phyloP scores from a whole-genome alignment of 2,113 vertebrate genomes.

The Rattus norvegicus region DNA sequence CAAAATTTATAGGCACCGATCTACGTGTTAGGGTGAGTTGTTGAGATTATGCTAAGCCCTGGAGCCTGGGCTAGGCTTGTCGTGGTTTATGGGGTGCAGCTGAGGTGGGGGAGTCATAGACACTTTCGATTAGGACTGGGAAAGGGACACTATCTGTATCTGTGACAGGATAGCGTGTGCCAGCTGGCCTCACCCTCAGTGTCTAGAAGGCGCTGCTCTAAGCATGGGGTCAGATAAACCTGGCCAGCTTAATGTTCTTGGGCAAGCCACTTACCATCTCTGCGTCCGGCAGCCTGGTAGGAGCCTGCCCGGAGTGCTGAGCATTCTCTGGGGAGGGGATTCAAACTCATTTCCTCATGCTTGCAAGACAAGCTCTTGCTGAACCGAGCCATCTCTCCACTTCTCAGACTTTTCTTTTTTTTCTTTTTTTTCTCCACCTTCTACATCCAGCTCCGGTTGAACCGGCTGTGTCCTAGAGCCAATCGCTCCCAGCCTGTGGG shows the following conservation, averaged over 20 bases:
- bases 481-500: slow-evolving; percentile 36
- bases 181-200: background rate
- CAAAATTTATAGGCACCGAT: background rate
- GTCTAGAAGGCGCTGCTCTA: background rate
- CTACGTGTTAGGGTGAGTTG: background rate
- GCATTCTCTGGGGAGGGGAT: background rate
- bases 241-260: background rate
- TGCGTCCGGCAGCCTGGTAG: background rate
- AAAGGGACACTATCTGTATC: background rate
- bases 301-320: background rate
- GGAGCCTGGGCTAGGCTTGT: background rate
- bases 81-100: background rate
- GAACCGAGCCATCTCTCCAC: too few relatives aligned
- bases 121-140: background rate
- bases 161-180: background rate
- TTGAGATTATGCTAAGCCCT: background rate
- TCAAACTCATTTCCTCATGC: background rate
- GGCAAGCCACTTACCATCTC: background rate
- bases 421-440: background rate
- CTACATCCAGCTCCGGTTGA: background rate
- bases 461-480: background rate
- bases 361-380: background rate
- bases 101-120: too few relatives aligned
- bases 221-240: background rate
- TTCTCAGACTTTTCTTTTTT: too few relatives aligned